Percentiles rank a stretch among this genome's conserved stretches.
Evolutionary conservation across 2,113 vertebrate genomes (phyloP).

Genomic region (Malaclemys terrapin): DNA sequence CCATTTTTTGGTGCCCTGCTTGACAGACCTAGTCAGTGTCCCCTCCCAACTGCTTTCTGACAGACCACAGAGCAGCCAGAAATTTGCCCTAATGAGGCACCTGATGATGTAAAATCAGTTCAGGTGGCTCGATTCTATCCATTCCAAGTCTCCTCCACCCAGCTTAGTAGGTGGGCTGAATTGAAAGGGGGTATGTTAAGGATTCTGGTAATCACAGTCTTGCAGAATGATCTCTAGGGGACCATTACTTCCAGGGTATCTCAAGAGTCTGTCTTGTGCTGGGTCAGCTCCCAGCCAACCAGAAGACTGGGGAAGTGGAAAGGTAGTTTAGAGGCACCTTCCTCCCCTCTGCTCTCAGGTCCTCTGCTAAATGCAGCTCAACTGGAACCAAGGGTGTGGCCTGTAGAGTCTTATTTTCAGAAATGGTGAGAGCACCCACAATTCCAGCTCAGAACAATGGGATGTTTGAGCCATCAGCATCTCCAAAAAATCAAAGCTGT

Average conservation of each 20-base stretch:
- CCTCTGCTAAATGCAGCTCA: neutral
- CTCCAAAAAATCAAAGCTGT: neutral
- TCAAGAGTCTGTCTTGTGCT: neutral
- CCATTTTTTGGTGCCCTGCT: neutral
- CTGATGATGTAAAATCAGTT: neutral
- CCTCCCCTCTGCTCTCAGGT: neutral
- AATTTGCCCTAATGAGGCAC: neutral
- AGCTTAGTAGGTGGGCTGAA: neutral
- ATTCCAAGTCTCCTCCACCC: neutral
- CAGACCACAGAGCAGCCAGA: neutral
- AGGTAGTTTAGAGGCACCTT: neutral
- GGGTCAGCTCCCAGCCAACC: neutral
- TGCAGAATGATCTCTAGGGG: neutral
- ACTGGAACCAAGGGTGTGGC: neutral
- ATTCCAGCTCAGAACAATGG: neutral
- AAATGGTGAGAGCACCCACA: neutral
- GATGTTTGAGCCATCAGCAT: neutral
- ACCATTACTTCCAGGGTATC: neutral
- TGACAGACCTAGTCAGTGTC: neutral
- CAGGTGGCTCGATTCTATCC: neutral
- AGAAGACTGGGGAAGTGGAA: neutral
- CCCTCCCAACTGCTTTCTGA: neutral
- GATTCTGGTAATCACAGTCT: neutral
- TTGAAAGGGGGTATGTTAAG: neutral
- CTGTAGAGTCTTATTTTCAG: neutral